phyloP scores from a whole-genome alignment of 1,140 invertebrate genomes.

The Hylaeus anthracinus region DNA sequence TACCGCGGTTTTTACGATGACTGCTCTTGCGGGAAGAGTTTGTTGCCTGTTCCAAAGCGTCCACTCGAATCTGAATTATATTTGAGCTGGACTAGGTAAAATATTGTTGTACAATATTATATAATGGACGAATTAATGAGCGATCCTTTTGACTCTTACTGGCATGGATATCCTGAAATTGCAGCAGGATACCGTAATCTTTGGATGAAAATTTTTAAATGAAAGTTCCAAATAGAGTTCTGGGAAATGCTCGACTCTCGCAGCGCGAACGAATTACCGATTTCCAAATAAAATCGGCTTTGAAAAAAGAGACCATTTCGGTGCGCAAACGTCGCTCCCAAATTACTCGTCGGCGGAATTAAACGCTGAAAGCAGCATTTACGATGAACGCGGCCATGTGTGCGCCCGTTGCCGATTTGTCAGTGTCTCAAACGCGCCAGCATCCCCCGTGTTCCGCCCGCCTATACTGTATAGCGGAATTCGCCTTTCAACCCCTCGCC shows the following conservation, averaged over 20 bases:
- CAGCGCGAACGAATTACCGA: neutral
- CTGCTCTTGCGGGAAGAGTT: neutral
- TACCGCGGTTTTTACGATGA: neutral
- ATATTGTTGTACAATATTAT: no score
- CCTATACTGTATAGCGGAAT: neutral
- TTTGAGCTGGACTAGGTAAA: no score
- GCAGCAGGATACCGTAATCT: no score
- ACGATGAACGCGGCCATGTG: neutral
- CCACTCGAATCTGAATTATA: neutral
- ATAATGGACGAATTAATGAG: no score
- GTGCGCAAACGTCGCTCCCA: neutral
- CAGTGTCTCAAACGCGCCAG: conserved; percentile 17
- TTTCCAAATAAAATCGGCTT: neutral
- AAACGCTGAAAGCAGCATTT: neutral
- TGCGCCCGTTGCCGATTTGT: conserved; percentile 1
- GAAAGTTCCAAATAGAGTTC: neutral
- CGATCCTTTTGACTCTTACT: no score
- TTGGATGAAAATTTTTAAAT: neutral
- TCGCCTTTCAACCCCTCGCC: neutral
- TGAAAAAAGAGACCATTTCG: neutral
- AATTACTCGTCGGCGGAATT: conserved; percentile 10
- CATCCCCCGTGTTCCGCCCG: neutral
- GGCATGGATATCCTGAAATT: no score
- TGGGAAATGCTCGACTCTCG: neutral
- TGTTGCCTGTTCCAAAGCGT: neutral